Conservation (phyloP, 2,113 vertebrate genomes). For the Platichthys flesus region DNA sequence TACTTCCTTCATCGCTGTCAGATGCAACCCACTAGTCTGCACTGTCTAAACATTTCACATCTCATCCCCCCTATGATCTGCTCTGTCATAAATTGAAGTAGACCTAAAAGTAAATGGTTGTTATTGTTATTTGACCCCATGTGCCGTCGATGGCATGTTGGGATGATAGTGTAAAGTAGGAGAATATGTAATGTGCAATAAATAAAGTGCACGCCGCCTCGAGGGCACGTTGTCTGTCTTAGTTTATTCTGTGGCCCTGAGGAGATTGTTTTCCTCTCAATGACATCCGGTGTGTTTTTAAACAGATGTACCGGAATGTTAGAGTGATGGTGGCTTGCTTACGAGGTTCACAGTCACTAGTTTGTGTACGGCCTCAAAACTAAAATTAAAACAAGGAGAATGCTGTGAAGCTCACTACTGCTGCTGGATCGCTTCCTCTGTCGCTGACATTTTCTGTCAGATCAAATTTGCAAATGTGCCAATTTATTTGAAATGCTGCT, state of each 20-base stretch:
- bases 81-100: slow-evolving; percentile 59
- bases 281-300: slow-evolving; percentile 60
- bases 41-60: slow-evolving; percentile 66
- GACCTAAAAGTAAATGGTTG: slow-evolving; percentile 64
- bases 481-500: slow-evolving; percentile 3
- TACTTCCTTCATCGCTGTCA: slow-evolving; percentile 61
- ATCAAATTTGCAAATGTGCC: slow-evolving; percentile 21
- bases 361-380: slow-evolving; percentile 8
- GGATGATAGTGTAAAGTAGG: slow-evolving; percentile 36
- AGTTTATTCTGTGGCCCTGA: slow-evolving; percentile 56
- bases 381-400: slow-evolving; percentile 19
- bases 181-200: slow-evolving; percentile 54
- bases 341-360: slow-evolving; percentile 24
- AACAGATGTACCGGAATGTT: slow-evolving; percentile 38
- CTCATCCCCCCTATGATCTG: slow-evolving; percentile 42
- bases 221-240: slow-evolving; percentile 57
- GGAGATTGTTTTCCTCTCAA: slow-evolving; percentile 58
- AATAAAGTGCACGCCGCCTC: slow-evolving; percentile 48
- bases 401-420: slow-evolving; percentile 1
- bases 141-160: slow-evolving; percentile 40
- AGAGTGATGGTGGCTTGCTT: slow-evolving; percentile 31
- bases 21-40: slow-evolving; percentile 59
- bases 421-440: neutral
- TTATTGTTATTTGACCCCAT: neutral
- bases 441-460: neutral